Base-by-base conservation (phyloP, 1,140 invertebrate species). In the Sycobia sp. region DNA sequence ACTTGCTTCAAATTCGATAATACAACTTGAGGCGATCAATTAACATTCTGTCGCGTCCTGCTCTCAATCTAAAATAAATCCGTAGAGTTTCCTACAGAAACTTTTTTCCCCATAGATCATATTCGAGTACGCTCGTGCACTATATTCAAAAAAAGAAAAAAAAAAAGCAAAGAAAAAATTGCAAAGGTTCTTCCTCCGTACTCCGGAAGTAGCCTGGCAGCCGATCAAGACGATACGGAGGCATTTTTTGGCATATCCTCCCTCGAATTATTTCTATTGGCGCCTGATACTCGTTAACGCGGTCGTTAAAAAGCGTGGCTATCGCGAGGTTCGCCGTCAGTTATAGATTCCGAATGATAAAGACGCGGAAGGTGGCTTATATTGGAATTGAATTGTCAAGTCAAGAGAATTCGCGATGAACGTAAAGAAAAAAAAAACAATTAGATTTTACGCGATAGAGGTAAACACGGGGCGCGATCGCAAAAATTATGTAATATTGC, bases 401-500 rank as follows among this genome's bases (percentile, higher is more conserved):
- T 27, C 13, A 18, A 8, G 8, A 20, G n/a, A 11, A 32, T n/a
- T n/a, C n/a, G n/a, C n/a, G n/a, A n/a, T n/a, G n/a, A n/a, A n/a
- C n/a, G n/a, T n/a, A n/a, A n/a, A n/a, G n/a, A n/a, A n/a, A n/a
- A n/a, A n/a, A n/a, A n/a, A n/a, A n/a, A n/a, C n/a, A n/a, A n/a
- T n/a, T n/a, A n/a, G n/a, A n/a, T n/a, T n/a, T n/a, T n/a, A n/a
- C n/a, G n/a, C n/a, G n/a, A n/a, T n/a, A n/a, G n/a, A 69, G 55
- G 67, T 69, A 65, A 71, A 69, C 66, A 68, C 68, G 67, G 67
- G 64, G 50, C 56, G 54, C 64, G 57, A 61, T 57, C 65, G 67
- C 65, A 65, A 36, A 68, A 67, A 70, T n/a, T n/a, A 64, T 73
- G 66, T 69, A 72, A 76, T 74, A 77, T 74, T 79, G 73, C 77